Percentiles rank a stretch among this genome's conserved stretches.
These are phyloP conservation scores for Cardiocondyla obscurior DNA, from an alignment of 1,140 invertebrate genomes.

Conservation along the genomic window DNA sequence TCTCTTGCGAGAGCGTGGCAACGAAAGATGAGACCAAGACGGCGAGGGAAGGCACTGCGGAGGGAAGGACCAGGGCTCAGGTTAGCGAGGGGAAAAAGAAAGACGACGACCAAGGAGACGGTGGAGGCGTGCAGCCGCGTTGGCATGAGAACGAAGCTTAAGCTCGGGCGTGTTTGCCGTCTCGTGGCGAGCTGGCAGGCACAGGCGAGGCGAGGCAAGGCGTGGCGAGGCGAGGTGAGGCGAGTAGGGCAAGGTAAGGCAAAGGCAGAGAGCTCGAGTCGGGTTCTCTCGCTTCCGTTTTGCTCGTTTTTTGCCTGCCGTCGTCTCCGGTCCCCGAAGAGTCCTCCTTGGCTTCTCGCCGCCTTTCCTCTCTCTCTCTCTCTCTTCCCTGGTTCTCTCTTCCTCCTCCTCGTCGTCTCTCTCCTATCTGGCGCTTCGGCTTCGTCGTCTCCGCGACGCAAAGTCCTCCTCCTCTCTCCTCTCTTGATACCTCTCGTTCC, in stretches of 20 bases:
- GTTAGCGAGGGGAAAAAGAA: slow-evolving; percentile 49
- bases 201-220: slow-evolving; percentile 9
- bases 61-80: background rate
- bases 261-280: slow-evolving; percentile 55
- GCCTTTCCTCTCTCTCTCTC: slow-evolving; percentile 35
- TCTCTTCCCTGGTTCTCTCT: slow-evolving; percentile 15
- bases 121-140: slow-evolving; percentile 54
- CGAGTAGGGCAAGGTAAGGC: slow-evolving; percentile 11
- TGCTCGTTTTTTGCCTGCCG: slow-evolving; percentile 67
- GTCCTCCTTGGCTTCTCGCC: slow-evolving; percentile 59
- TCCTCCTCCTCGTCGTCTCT: slow-evolving; percentile 18
- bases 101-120: slow-evolving; percentile 41
- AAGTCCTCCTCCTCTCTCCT: background rate
- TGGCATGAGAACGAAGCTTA: slow-evolving; percentile 62
- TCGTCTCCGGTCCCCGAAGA: slow-evolving; percentile 66
- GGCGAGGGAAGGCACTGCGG: slow-evolving; percentile 10
- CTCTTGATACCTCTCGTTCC: slow-evolving; percentile 5
- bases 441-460: slow-evolving; percentile 32
- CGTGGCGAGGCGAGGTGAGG: background rate
- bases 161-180: slow-evolving; percentile 64
- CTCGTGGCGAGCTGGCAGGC: slow-evolving; percentile 64
- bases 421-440: slow-evolving; percentile 29
- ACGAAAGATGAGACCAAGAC: slow-evolving; percentile 41
- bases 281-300: slow-evolving; percentile 65
- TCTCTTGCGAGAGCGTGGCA: slow-evolving; percentile 25